Conservation (phyloP, 2,797 vertebrate genomes). For the Oceanodroma leucorhoa region DNA sequence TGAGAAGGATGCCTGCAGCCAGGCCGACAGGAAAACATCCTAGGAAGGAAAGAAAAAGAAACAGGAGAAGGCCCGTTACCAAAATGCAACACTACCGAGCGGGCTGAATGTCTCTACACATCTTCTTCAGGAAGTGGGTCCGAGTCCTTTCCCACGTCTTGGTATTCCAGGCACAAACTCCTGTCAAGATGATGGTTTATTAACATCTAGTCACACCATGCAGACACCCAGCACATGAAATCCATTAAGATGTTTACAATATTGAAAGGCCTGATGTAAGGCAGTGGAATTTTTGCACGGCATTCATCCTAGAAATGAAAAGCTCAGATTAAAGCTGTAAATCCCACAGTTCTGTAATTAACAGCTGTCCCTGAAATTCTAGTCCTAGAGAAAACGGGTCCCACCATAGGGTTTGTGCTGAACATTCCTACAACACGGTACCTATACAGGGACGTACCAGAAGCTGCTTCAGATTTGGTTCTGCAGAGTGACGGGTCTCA, state of each 20-base stretch:
- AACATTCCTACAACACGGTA: rapidly evolving
- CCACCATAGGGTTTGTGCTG: rapidly evolving
- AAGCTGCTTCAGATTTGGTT: background rate
- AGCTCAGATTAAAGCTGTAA: background rate
- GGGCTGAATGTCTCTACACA: background rate
- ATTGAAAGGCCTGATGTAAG: background rate
- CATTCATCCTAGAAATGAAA: background rate
- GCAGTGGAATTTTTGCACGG: background rate
- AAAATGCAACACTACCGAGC: background rate
- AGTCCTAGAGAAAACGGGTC: background rate
- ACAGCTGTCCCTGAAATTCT: background rate
- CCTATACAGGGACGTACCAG: background rate
- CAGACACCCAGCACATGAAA: constrained; percentile 20
- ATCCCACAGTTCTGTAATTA: background rate
- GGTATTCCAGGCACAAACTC: background rate
- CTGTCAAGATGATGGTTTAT: background rate
- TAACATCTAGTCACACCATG: background rate
- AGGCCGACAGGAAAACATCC: background rate
- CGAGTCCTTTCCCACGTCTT: background rate
- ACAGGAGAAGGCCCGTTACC: background rate
- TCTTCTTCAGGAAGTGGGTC: background rate
- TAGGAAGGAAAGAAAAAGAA: background rate
- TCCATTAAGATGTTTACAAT: constrained; percentile 25
- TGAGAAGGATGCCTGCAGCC: background rate
- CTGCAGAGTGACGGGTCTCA: background rate